Evolutionary conservation across 2,113 vertebrate genomes (phyloP).

Genomic region (Orcinus orca): DNA sequence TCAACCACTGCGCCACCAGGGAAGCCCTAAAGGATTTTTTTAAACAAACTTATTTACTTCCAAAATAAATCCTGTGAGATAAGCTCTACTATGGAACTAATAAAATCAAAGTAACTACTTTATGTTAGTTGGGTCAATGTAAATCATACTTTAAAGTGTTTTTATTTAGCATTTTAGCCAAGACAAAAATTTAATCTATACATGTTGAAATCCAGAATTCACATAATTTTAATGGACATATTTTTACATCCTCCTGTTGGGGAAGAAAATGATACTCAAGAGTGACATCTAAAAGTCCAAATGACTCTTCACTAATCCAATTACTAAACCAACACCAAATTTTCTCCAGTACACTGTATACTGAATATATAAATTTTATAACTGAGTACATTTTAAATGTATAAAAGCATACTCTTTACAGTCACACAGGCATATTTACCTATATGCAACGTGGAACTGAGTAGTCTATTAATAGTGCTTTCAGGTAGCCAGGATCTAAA

Average conservation of each 20-base stretch:
- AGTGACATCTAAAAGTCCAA: background rate
- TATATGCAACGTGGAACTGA: background rate
- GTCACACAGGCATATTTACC: background rate
- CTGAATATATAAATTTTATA: background rate
- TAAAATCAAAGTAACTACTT: conserved; percentile 25
- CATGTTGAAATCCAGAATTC: background rate
- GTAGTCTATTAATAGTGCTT: background rate
- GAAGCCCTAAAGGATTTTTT: background rate
- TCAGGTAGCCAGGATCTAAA: background rate
- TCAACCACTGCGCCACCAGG: too few relatives aligned
- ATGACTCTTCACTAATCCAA: background rate
- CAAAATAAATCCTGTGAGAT: background rate
- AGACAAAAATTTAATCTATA: conserved; percentile 20
- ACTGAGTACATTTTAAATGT: background rate
- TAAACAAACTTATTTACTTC: background rate
- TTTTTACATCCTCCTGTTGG: background rate
- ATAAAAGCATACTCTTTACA: background rate
- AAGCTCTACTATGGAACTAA: background rate
- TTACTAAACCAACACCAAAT: background rate
- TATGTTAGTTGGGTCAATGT: background rate
- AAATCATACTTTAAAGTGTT: background rate
- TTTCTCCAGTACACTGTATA: background rate
- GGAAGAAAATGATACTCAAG: background rate
- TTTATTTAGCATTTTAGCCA: background rate
- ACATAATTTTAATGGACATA: background rate